phyloP scores from a whole-genome alignment of 1,140 invertebrate species.

The Leptinotarsa texana region DNA sequence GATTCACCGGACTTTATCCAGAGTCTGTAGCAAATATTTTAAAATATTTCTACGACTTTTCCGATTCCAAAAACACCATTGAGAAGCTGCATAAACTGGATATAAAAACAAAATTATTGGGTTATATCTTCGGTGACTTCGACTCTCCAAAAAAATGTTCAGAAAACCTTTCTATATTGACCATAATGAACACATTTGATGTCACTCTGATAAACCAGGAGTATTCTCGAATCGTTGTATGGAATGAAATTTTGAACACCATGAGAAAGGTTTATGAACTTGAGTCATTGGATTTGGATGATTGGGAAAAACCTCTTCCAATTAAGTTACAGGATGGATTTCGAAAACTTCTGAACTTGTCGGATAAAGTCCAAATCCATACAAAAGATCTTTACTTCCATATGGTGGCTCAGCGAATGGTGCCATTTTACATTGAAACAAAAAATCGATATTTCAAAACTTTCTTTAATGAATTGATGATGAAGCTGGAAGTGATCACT shows the following conservation, averaged over 20 bases:
- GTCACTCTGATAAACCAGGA: no score
- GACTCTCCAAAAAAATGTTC: not conserved
- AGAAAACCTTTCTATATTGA: not conserved
- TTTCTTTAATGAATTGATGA: not conserved
- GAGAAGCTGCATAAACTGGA: constrained; percentile 2
- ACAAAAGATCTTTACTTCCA: not conserved
- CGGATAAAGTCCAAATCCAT: not conserved
- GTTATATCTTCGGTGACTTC: not conserved
- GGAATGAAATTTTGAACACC: not conserved
- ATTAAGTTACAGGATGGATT: not conserved
- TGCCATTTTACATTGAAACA: not conserved
- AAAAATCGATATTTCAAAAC: not conserved
- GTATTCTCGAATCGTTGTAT: not conserved
- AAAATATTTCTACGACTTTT: not conserved
- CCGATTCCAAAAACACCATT: not conserved
- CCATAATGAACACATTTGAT: no score
- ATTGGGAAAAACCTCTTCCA: not conserved
- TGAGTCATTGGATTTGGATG: not conserved
- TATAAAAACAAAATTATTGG: not conserved
- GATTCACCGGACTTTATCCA: not conserved
- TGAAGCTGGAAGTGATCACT: not conserved
- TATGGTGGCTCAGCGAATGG: not conserved
- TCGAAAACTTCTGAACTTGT: not conserved
- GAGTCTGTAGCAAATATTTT: not conserved
- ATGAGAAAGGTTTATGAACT: not conserved